Evolutionary conservation across 2,888 invertebrate species (phyloP).

Genomic region (Eupithecia inturbata): DNA sequence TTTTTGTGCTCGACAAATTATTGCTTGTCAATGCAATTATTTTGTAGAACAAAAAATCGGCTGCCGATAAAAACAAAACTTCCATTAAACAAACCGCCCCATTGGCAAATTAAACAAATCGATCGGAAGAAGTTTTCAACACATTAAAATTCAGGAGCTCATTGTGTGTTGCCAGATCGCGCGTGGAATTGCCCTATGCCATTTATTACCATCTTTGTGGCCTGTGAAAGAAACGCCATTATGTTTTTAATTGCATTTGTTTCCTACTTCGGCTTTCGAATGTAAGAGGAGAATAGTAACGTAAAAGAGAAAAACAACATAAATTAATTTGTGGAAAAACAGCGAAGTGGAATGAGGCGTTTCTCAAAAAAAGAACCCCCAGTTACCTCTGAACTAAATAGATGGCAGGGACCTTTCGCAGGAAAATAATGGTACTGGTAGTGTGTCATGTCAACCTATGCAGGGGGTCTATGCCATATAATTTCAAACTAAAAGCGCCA

Average conservation of each 20-base stretch:
- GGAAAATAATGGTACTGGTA: no score
- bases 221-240: neutral
- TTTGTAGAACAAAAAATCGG: neutral
- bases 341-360: neutral
- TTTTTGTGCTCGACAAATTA: no score
- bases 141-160: slow-evolving; percentile 53
- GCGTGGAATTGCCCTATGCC: slow-evolving; percentile 48
- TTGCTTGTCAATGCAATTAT: no score
- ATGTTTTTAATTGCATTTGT: neutral
- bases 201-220: slow-evolving; percentile 48
- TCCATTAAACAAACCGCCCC: neutral
- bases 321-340: neutral
- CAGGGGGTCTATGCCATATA: no score
- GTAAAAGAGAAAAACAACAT: neutral
- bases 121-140: slow-evolving; percentile 38
- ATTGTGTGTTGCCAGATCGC: slow-evolving; percentile 51
- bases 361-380: no score
- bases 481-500: no score
- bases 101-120: slow-evolving; percentile 25
- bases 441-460: no score
- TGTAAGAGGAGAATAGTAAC: neutral
- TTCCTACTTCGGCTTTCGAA: neutral
- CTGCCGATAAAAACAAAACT: neutral
- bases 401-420: no score
- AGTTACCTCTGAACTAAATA: no score